Percentiles rank a stretch among this genome's conserved stretches.
These are phyloP conservation scores for Elysia chlorotica DNA, from an alignment of 1,140 invertebrate species.

Conservation along the genomic window DNA sequence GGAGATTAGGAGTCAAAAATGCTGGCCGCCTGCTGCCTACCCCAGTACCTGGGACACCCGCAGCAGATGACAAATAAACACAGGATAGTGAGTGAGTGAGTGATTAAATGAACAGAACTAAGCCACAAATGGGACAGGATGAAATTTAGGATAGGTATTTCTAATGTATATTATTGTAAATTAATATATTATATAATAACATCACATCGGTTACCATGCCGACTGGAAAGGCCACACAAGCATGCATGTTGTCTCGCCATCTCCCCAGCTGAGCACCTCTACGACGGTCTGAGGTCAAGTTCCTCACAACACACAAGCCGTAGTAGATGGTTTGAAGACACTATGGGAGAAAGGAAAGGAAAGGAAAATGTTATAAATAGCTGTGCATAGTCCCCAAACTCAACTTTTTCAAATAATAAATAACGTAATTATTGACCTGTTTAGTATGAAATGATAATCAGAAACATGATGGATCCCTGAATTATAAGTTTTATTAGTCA, in stretches of 20 bases:
- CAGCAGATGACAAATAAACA: not conserved
- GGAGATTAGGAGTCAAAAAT: too few species aligned
- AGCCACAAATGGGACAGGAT: not conserved
- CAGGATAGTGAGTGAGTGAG: not conserved
- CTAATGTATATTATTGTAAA: not conserved
- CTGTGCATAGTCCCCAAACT: too few species aligned
- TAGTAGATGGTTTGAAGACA: conserved; percentile 66
- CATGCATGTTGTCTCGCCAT: conserved; percentile 75
- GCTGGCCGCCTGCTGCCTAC: too few species aligned
- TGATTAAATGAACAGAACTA: not conserved
- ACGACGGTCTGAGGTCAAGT: conserved; percentile 35
- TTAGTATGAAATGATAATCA: too few species aligned
- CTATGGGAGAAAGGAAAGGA: conserved; percentile 35
- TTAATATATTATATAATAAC: not conserved
- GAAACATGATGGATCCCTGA: too few species aligned
- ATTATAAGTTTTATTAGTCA: too few species aligned
- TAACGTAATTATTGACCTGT: too few species aligned
- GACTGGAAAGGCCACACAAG: conserved; percentile 77
- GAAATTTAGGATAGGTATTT: not conserved
- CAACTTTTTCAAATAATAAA: too few species aligned
- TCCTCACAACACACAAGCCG: conserved; percentile 41
- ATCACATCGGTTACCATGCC: conserved; percentile 40
- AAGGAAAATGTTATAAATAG: too few species aligned
- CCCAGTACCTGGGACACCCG: too few species aligned
- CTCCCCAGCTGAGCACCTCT: conserved; percentile 59